Conservation (phyloP, 2,888 invertebrate genomes). For the Onthophagus sagittarius region DNA sequence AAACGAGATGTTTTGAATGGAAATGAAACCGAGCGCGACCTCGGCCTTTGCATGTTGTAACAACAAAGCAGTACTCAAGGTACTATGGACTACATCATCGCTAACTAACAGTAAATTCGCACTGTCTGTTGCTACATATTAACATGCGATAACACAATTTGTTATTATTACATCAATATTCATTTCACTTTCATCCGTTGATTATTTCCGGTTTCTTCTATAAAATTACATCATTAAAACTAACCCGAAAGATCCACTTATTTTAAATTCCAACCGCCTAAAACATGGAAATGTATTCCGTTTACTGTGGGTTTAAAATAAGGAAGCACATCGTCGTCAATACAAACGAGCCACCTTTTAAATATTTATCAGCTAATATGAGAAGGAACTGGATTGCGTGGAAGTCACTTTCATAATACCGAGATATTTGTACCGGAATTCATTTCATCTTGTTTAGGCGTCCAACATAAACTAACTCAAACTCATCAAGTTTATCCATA, state of each 20-base stretch:
- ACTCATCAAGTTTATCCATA: neutral
- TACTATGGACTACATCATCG: neutral
- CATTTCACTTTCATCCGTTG: conserved; percentile 2
- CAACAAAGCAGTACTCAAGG: neutral
- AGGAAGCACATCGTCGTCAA: conserved; percentile 1
- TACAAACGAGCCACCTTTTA: conserved; percentile 5
- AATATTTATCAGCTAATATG: conserved; percentile 12
- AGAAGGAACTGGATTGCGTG: neutral
- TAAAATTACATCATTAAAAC: neutral
- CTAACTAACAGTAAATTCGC: neutral
- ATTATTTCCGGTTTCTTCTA: conserved; percentile 1
- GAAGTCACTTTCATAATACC: neutral
- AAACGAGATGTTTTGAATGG: conserved; percentile 23
- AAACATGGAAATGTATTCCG: conserved; percentile 3
- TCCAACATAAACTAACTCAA: neutral
- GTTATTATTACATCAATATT: neutral
- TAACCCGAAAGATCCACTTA: neutral
- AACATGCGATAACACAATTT: neutral
- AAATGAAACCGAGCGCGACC: conserved; percentile 20
- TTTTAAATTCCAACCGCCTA: neutral
- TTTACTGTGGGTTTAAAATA: neutral
- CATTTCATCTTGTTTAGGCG: neutral
- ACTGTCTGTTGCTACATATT: neutral
- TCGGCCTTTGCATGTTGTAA: conserved; percentile 18
- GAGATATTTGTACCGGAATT: conserved; percentile 9